A percentile compares a stretch with the other conserved stretches of the same genome.
phyloP scores from a whole-genome alignment of 2,888 invertebrate genomes.

The Drosophila meridiana region DNA sequence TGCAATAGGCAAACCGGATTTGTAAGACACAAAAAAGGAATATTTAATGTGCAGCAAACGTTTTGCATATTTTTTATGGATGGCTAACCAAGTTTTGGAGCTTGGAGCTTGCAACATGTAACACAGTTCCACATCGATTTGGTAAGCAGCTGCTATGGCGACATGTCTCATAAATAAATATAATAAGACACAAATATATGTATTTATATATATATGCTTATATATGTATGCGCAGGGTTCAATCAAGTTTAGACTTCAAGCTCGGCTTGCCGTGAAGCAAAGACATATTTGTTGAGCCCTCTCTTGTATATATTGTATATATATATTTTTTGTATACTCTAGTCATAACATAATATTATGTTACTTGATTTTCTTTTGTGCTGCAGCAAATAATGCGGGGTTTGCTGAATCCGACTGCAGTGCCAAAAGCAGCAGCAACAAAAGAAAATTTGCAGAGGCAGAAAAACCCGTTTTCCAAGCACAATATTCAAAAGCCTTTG shows the following conservation, averaged over 20 bases:
- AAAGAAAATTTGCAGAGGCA: slow-evolving; percentile 20
- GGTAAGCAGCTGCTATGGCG: slow-evolving; percentile 40
- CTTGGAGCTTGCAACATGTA: slow-evolving; percentile 38
- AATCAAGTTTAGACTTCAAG: slow-evolving; percentile 28
- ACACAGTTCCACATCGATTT: slow-evolving; percentile 23
- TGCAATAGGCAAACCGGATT: background rate
- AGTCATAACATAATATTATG: slow-evolving; percentile 36
- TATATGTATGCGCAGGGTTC: slow-evolving; percentile 10
- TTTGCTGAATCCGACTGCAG: slow-evolving; percentile 13
- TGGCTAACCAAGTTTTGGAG: slow-evolving; percentile 9
- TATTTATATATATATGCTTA: background rate
- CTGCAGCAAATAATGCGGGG: slow-evolving; percentile 25
- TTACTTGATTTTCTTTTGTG: slow-evolving; percentile 43
- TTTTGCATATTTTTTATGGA: slow-evolving; percentile 38
- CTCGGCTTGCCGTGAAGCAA: background rate
- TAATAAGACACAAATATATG: background rate
- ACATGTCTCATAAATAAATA: slow-evolving; percentile 7
- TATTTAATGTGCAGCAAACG: slow-evolving; percentile 24
- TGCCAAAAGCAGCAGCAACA: slow-evolving; percentile 6
- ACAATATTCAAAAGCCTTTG: background rate
- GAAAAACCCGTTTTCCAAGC: slow-evolving; percentile 45
- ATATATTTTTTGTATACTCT: slow-evolving; percentile 11
- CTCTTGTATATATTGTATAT: background rate
- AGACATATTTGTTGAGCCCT: slow-evolving; percentile 7
- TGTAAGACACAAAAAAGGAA: slow-evolving; percentile 17